Conservation (phyloP, 1,140 invertebrate species). For the Drosophila melanogaster region Release_6_plus_ISO1_MT NT_033777.3:12984501-12985000, state of each 20-base stretch:
- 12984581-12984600: conserved; percentile 37
- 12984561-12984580: conserved; percentile 14
- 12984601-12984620: conserved; percentile 20
- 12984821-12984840: conserved; percentile 70
- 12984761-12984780: conserved; percentile 61
- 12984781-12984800: conserved; percentile 58
- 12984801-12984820: conserved; percentile 68
- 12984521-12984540: conserved; percentile 59
- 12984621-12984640: conserved; percentile 30
- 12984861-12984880: conserved; percentile 59
- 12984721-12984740: conserved; percentile 16
- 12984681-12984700: conserved; percentile 47
- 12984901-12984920: conserved; percentile 70
- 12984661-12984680: conserved; percentile 47
- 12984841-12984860: conserved; percentile 25
- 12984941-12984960: conserved; percentile 32
- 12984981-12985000: conserved; percentile 71
- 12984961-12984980: conserved; percentile 66
- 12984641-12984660: conserved; percentile 54
- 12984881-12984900: conserved; percentile 63
- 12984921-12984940: conserved; percentile 40
- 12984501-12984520: conserved; percentile 69
- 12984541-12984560: conserved; percentile 35
- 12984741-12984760: conserved; percentile 31
- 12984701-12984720: conserved; percentile 31